phyloP scores from a whole-genome alignment of 2,113 vertebrate species.

The Plecotus auritus region DNA sequence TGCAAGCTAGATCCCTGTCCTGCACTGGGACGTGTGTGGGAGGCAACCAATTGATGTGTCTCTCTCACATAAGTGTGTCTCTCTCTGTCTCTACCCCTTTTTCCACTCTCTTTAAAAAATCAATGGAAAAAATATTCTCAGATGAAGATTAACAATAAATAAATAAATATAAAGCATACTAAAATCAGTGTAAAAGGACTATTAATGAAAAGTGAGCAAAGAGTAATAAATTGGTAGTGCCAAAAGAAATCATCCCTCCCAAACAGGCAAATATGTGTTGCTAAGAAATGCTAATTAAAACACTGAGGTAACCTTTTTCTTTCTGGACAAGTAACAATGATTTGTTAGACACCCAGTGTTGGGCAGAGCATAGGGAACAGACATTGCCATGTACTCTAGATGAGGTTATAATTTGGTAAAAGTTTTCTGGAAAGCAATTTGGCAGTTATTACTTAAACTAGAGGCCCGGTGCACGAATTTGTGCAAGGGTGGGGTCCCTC shows the following conservation, averaged over 20 bases:
- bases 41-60: no score
- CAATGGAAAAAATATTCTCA: no score
- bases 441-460: background rate
- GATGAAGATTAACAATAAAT: no score
- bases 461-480: no score
- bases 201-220: background rate
- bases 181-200: background rate
- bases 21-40: no score
- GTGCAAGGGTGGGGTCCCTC: no score
- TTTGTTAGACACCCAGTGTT: background rate
- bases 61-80: no score
- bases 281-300: background rate
- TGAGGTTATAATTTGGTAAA: slow-evolving; percentile 3
- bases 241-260: background rate
- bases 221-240: background rate
- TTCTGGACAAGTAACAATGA: background rate
- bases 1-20: no score
- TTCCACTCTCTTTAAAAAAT: no score
- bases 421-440: slow-evolving; percentile 2
- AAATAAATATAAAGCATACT: background rate
- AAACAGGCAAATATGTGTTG: background rate
- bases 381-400: background rate
- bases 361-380: rapidly evolving
- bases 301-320: background rate
- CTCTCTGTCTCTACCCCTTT: no score